Evolutionary conservation across 2,113 vertebrate genomes (phyloP).

Genomic region (Aplodontia rufa): DNA sequence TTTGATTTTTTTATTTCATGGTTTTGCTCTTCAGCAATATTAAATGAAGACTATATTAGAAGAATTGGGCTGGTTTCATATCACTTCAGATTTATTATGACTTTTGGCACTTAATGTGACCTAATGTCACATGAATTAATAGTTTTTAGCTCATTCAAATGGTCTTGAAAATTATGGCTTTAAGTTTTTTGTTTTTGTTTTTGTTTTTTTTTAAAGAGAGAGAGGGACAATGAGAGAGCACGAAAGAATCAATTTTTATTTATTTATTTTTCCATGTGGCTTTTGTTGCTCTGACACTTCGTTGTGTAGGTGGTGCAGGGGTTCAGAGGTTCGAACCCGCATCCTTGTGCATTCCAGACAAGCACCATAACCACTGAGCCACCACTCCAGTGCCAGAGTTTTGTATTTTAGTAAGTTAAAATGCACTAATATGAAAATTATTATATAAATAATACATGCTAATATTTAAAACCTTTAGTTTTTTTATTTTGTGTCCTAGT

Average conservation of each 20-base stretch:
- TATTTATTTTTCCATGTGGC: too few species aligned
- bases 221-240: too few species aligned
- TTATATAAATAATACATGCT: neutral
- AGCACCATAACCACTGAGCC: too few species aligned
- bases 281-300: too few species aligned
- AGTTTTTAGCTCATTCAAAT: slow-evolving; percentile 6
- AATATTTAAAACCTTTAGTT: slow-evolving; percentile 25
- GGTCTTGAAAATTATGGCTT: slow-evolving; percentile 21
- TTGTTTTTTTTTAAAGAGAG: too few species aligned
- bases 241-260: too few species aligned
- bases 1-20: neutral
- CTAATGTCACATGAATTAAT: neutral
- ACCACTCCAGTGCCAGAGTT: too few species aligned
- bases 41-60: neutral
- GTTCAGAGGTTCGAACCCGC: too few species aligned
- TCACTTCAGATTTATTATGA: neutral
- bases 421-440: neutral
- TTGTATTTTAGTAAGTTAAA: slow-evolving; percentile 52
- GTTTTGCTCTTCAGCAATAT: neutral
- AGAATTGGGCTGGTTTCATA: slow-evolving; percentile 29
- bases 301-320: too few species aligned
- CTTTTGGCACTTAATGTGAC: neutral
- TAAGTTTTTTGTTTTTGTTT: too few species aligned
- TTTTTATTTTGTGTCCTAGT: neutral
- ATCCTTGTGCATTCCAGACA: too few species aligned